These are phyloP conservation scores for Tetraodon nigroviridis DNA, from an alignment of 2,113 vertebrate species.

Conservation along the genomic window DNA sequence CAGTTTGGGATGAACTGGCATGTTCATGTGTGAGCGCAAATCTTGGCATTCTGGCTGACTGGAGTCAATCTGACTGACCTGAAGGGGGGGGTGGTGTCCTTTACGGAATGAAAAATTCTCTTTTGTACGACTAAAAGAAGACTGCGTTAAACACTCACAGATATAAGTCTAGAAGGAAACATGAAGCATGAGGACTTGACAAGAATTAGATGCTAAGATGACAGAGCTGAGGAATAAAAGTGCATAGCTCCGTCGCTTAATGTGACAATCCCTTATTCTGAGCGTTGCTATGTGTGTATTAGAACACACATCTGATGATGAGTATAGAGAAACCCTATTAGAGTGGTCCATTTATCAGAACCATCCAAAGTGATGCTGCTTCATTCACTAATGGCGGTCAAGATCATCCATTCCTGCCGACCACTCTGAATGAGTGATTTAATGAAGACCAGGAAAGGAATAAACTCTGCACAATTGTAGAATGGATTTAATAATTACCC, in stretches of 20 bases:
- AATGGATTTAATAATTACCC: constrained; percentile 44
- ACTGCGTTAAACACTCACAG: background rate
- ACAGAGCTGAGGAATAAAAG: background rate
- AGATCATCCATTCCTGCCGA: constrained; percentile 52
- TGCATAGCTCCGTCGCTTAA: constrained; percentile 14
- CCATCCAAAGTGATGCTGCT: constrained; percentile 40
- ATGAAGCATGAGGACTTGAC: no score
- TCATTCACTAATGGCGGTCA: constrained; percentile 50
- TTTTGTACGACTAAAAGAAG: background rate
- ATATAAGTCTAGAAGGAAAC: background rate
- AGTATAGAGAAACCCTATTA: constrained; percentile 47
- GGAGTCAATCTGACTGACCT: constrained; percentile 32
- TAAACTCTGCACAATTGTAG: constrained; percentile 42
- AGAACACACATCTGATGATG: constrained; percentile 26
- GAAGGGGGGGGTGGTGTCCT: constrained; percentile 15
- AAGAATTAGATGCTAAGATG: no score
- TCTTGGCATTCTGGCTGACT: constrained; percentile 21
- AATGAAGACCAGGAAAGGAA: constrained; percentile 55
- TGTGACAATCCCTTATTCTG: constrained; percentile 4
- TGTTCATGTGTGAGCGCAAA: constrained; percentile 1
- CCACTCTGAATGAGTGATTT: constrained; percentile 49
- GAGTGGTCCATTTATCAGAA: constrained; percentile 46
- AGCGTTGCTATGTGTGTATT: constrained; percentile 3
- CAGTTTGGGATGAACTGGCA: background rate
- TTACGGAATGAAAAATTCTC: constrained; percentile 26